Conservation (phyloP, 1,140 invertebrate genomes). For the Acromyrmex echinatior region DNA sequence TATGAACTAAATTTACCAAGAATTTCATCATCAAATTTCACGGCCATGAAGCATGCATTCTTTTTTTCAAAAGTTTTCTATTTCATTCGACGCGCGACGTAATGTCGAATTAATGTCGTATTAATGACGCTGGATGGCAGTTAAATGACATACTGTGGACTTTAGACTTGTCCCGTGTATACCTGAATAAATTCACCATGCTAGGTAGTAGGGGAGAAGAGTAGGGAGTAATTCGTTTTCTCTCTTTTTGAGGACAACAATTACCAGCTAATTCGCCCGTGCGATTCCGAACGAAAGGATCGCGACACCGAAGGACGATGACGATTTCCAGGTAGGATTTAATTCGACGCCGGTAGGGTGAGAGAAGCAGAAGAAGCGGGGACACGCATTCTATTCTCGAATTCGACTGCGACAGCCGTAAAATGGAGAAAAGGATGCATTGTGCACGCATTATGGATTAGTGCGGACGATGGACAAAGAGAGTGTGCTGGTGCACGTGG, state of each 20-base stretch:
- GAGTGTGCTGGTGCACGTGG: slow-evolving; percentile 38
- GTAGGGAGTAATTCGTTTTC: slow-evolving; percentile 43
- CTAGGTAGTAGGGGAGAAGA: not conserved
- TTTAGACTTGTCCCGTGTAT: slow-evolving; percentile 12
- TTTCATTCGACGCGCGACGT: not conserved
- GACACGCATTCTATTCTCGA: slow-evolving; percentile 54
- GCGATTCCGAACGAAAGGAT: slow-evolving; percentile 53
- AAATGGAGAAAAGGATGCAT: slow-evolving; percentile 58
- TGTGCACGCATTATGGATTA: slow-evolving; percentile 58
- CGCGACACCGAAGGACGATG: slow-evolving; percentile 47
- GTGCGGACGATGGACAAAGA: slow-evolving; percentile 40
- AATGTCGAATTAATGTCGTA: slow-evolving; percentile 46
- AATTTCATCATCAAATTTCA: slow-evolving; percentile 6
- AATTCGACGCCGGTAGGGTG: slow-evolving; percentile 45
- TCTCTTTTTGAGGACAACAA: slow-evolving; percentile 56
- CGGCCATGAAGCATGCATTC: not conserved
- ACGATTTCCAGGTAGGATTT: slow-evolving; percentile 59
- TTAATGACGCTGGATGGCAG: slow-evolving; percentile 40
- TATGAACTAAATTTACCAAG: not conserved
- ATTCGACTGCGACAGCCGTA: slow-evolving; percentile 61
- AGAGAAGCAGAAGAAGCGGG: slow-evolving; percentile 26
- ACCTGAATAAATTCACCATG: slow-evolving; percentile 49
- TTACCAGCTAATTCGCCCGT: slow-evolving; percentile 56
- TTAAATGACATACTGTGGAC: slow-evolving; percentile 31
- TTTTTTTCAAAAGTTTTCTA: not conserved